Percentiles rank a stretch among this genome's conserved stretches.
Conservation (phyloP, 2,797 vertebrate genomes). For the Mastacembelus armatus region DNA sequence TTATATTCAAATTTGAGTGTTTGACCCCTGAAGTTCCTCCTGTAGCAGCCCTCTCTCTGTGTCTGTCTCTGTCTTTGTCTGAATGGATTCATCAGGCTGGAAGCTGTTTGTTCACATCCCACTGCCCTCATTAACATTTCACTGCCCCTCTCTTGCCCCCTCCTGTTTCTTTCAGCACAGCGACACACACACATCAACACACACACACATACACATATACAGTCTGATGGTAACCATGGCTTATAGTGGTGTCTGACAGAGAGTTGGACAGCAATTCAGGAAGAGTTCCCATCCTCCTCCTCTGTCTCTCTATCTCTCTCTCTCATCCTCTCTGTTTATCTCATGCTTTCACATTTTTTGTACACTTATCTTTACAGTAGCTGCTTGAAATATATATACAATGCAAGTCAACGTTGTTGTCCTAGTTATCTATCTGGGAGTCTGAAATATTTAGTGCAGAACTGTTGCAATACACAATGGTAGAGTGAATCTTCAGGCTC, state of each 20-base stretch:
- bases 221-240: conserved; percentile 43
- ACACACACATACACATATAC: conserved; percentile 14
- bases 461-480: background rate
- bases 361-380: background rate
- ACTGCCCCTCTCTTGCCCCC: conserved; percentile 33
- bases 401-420: background rate
- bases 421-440: conserved; percentile 4
- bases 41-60: conserved; percentile 32
- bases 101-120: conserved; percentile 75
- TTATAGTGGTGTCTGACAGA: conserved; percentile 39
- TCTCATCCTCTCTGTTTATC: background rate
- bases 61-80: conserved; percentile 43
- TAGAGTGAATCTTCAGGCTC: no score
- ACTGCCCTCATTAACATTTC: conserved; percentile 78
- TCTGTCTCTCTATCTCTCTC: background rate
- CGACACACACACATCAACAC: conserved; percentile 14
- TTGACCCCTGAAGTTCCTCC: conserved; percentile 54
- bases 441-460: background rate
- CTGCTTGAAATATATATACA: background rate
- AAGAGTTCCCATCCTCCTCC: conserved; percentile 10
- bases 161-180: conserved; percentile 30
- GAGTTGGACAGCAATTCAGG: conserved; percentile 38
- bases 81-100: conserved; percentile 74
- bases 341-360: background rate
- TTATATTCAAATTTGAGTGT: conserved; percentile 63